Base-by-base conservation (phyloP, 2,797 vertebrate genomes). In the Siniperca undulata region DNA sequence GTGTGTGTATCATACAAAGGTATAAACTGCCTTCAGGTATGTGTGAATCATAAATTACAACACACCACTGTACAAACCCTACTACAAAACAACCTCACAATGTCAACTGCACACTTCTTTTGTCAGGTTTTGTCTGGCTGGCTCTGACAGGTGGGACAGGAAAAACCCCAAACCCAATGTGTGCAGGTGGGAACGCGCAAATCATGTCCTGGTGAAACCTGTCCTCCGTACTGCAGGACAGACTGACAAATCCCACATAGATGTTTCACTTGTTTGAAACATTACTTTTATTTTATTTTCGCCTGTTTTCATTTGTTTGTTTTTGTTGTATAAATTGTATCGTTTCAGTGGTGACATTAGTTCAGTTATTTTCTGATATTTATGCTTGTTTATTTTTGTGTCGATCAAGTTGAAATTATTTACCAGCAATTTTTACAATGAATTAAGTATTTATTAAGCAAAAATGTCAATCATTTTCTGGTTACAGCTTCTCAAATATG, bases 101-200 rank as follows among this genome's bases (percentile, higher is more conserved):
- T 5, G 7, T 52, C 17, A 42, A 27, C 14, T 22, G 9, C 42
- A 17, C 22, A 11, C 17, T 2, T 14, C 10, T 48, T 11, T 4
- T 7, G 50, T 44, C 77, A 71, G 77, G 69, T 77, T 64, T 19
- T 38, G n/a, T 70, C 10, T 55, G 58, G 27, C 20, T 58, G 16
- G 7, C 62, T 17, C 14, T 7, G 34, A n/a, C 61, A 60, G 62
- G 61, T 55, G 61, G 20, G 44, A 24, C 19, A 27, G 48, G 48
- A 44, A 22, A 7, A 20, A 52, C 30, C 30, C 30, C 36, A 36
- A 36, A 22, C 12, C 4, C 8, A 5, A 4, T 5, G 8, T 11
- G 20, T 42, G 50, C 67, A 82, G 72, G 59, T 67, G 44, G 19
- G 56, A 46, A 80, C 30, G 52, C 0, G 34, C 34, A 61, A 1